phyloP scores from a whole-genome alignment of 2,888 invertebrate species.

The Thera britannica region DNA sequence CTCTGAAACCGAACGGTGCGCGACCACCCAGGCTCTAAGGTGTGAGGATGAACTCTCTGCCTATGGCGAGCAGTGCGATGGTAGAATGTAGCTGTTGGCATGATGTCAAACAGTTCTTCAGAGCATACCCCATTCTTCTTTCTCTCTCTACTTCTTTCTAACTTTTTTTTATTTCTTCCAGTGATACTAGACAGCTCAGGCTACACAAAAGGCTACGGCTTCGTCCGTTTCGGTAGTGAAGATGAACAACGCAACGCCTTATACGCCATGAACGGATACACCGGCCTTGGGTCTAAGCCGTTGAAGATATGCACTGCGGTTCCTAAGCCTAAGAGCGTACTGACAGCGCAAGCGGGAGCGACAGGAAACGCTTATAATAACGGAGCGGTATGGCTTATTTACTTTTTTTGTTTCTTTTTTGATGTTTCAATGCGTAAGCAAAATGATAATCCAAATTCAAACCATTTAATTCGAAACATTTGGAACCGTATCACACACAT shows the following conservation, averaged over 20 bases:
- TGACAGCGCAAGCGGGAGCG: constrained; percentile 60
- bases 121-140: no score
- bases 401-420: neutral
- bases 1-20: no score
- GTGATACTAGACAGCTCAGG: constrained; percentile 96
- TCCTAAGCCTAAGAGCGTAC: constrained; percentile 90
- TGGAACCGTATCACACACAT: no score
- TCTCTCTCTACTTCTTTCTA: no score
- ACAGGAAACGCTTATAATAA: constrained; percentile 64
- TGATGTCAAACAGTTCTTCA: no score
- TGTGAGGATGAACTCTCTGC: no score
- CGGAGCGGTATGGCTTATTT: constrained; percentile 63
- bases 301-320: constrained; percentile 97
- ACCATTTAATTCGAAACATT: no score
- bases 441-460: neutral
- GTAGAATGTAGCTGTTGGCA: no score
- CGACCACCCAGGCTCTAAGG: no score
- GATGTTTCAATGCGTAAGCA: neutral
- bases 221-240: constrained; percentile 97
- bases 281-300: constrained; percentile 94
- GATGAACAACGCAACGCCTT: constrained; percentile 97
- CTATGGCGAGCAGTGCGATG: no score
- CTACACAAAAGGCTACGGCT: constrained; percentile 97
- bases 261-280: constrained; percentile 96
- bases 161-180: constrained; percentile 58